Conservation (phyloP, 2,888 invertebrate genomes). For the Gibbula magus region DNA sequence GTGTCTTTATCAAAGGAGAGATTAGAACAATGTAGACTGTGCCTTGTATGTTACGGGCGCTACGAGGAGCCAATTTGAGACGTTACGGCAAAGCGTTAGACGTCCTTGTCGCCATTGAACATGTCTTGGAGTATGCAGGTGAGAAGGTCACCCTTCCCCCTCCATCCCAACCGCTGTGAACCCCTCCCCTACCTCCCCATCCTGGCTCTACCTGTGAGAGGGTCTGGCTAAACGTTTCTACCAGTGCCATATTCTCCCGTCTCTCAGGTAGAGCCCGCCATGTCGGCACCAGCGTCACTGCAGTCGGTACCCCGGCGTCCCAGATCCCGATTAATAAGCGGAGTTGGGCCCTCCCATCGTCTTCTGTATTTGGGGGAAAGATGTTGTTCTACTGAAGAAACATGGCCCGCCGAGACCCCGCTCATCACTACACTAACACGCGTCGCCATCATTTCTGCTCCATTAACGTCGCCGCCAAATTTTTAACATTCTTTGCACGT, state of each 20-base stretch:
- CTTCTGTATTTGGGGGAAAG: neutral
- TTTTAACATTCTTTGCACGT: neutral
- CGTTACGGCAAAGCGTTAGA: neutral
- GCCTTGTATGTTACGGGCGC: neutral
- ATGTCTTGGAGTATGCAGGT: neutral
- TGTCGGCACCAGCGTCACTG: neutral
- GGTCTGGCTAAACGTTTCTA: neutral
- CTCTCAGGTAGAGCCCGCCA: neutral
- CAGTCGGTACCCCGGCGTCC: neutral
- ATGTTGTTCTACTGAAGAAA: neutral
- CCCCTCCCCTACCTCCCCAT: neutral
- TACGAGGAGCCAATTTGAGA: neutral
- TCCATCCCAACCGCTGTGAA: no score
- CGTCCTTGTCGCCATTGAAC: neutral
- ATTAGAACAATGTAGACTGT: neutral
- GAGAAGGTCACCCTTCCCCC: neutral
- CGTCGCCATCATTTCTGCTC: slow-evolving; percentile 4
- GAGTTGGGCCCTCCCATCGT: neutral
- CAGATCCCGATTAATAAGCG: neutral
- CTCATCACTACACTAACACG: neutral
- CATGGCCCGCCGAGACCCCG: neutral
- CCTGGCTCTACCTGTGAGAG: neutral
- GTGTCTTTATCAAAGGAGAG: neutral
- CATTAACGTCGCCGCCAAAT: slow-evolving; percentile 10
- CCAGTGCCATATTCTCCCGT: neutral